Evolutionary conservation across 2,113 vertebrate species (phyloP), one percentile per base, ranked within the genome.

Genomic region (Halcyon malimbica): DNA sequence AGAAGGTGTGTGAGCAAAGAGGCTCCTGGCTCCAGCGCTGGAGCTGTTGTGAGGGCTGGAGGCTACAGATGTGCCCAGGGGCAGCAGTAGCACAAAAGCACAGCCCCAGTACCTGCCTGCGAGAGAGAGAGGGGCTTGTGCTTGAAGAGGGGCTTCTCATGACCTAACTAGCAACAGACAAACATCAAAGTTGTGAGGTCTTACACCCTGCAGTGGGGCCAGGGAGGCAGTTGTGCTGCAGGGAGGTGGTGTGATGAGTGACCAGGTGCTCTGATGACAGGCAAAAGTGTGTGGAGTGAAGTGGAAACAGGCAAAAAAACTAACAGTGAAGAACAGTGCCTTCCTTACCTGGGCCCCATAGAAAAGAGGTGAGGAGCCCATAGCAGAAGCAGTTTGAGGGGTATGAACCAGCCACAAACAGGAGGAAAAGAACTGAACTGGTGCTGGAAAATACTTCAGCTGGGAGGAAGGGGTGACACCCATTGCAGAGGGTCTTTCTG

Each of bases 171-270:
- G 11, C 44, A 60, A 20, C 7, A 18, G n/a, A 28, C 37, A 53
- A 53, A 69, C 16, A 6, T 16, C 48, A 65, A 69, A 53, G 39
- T 13, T 7, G 1, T 29, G 51, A 46, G 67, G 54, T 41, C 59
- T 62, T 25, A 31, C 59, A n/a, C 31, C 11, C 9, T 0, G 0
- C 41, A 33, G 46, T 11, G 64, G 59, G 60, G 39, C 53, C 1
- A 2, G 24, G 65, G 53, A 56, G 54, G 44, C 33, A 31, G 65
- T 26, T 71, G 25, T 71, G 42, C 62, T 78, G 56, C 2, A 1
- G 18, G 20, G 41, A n/a, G 37, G 24, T 48, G 63, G 15, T 57
- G 25, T 42, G 50, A 48, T 28, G 51, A 79, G 37, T 54, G 73
- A 86, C 60, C 56, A 29, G 63, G 11, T 2, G 4, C 63, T 74